Percentiles rank a stretch among this genome's conserved stretches.
Conservation (phyloP, 2,888 invertebrate species). For the Heliconius aoede region DNA sequence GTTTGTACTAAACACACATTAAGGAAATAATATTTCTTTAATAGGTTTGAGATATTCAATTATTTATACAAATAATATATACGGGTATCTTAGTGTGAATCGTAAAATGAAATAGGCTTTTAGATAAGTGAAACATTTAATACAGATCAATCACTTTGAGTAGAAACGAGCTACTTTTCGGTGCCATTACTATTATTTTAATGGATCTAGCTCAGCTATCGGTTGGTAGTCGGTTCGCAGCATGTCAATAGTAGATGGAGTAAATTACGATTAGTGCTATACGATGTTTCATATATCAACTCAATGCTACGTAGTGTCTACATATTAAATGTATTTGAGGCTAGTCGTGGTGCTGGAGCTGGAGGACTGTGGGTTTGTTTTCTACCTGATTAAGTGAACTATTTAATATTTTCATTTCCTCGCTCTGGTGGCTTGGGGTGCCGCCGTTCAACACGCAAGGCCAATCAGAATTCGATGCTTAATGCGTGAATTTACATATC, state of each 20-base stretch:
- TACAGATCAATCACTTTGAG: slow-evolving; percentile 6
- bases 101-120: slow-evolving; percentile 6
- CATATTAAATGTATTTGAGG: too few species aligned
- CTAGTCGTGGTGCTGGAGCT: too few species aligned
- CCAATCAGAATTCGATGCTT: too few species aligned
- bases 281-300: not conserved
- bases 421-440: too few species aligned
- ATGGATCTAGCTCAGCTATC: slow-evolving; percentile 10
- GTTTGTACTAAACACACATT: not conserved
- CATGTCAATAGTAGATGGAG: not conserved
- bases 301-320: not conserved
- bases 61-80: too few species aligned
- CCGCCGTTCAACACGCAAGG: too few species aligned
- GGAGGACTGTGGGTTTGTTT: too few species aligned
- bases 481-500: not conserved
- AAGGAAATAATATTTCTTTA: not conserved
- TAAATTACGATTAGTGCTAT: not conserved
- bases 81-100: not conserved
- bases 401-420: too few species aligned
- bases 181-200: slow-evolving; percentile 19
- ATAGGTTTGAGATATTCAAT: not conserved
- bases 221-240: slow-evolving; percentile 1
- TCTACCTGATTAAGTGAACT: too few species aligned
- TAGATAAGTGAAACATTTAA: slow-evolving; percentile 15
- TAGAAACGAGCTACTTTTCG: slow-evolving; percentile 8